Evolutionary conservation across 2,797 vertebrate genomes (phyloP).

Genomic region (Craterocephalus amniculus): DNA sequence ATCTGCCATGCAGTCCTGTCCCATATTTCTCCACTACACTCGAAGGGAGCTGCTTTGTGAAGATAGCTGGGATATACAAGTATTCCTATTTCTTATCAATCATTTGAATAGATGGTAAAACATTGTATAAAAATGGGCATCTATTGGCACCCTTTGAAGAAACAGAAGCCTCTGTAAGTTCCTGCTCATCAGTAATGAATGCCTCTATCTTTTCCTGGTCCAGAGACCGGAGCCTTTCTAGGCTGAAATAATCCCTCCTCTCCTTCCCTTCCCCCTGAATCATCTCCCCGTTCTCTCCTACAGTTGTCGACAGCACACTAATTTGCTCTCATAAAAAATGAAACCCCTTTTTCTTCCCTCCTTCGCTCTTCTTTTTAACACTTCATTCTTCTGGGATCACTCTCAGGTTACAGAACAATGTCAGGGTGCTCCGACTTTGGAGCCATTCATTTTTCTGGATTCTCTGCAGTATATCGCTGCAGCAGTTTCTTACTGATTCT

Average conservation of each 20-base stretch:
- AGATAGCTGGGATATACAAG: too few species aligned
- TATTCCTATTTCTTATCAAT: too few species aligned
- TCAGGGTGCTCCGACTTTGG: not conserved
- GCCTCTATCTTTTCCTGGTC: slow-evolving; percentile 1
- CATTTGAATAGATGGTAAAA: too few species aligned
- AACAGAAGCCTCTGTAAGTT: slow-evolving; percentile 42
- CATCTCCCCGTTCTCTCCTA: slow-evolving; percentile 27
- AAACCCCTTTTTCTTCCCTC: slow-evolving; percentile 24
- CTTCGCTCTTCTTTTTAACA: slow-evolving; percentile 38
- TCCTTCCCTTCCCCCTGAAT: slow-evolving; percentile 22
- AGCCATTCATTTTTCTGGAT: not conserved
- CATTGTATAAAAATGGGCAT: slow-evolving; percentile 28
- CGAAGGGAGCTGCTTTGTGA: too few species aligned
- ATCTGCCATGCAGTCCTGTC: too few species aligned
- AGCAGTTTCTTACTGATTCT: not conserved
- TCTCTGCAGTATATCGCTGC: not conserved
- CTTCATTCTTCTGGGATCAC: slow-evolving; percentile 28
- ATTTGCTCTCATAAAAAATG: slow-evolving; percentile 66
- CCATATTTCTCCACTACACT: too few species aligned
- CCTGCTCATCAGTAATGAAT: slow-evolving; percentile 46
- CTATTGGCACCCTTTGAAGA: slow-evolving; percentile 31
- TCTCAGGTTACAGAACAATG: slow-evolving; percentile 16
- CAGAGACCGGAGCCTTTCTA: slow-evolving; percentile 2
- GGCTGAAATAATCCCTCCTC: slow-evolving; percentile 37
- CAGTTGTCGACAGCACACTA: slow-evolving; percentile 23